phyloP scores from a whole-genome alignment of 2,888 invertebrate genomes.

The Platycheirus albimanus region DNA sequence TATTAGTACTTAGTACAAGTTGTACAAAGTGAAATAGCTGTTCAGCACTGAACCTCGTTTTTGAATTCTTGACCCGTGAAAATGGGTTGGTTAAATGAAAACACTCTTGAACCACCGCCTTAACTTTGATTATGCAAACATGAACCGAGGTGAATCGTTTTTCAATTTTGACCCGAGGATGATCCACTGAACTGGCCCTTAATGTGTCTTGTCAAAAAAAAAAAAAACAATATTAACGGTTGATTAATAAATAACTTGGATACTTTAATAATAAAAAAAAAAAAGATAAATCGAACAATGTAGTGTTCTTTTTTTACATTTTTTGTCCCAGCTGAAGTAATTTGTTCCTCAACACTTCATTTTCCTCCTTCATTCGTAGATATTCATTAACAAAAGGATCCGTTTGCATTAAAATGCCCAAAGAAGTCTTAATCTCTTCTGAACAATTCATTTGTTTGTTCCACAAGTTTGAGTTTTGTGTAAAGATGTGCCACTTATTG shows the following conservation, averaged over 20 bases:
- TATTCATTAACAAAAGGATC: slow-evolving; percentile 80
- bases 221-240: not conserved
- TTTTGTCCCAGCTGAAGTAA: slow-evolving; percentile 75
- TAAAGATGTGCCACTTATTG: slow-evolving; percentile 78
- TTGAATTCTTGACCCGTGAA: too few species aligned
- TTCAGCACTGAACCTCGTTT: too few species aligned
- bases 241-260: not conserved
- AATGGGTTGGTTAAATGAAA: too few species aligned
- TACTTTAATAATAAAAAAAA: not conserved
- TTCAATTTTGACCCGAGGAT: too few species aligned
- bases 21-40: too few species aligned
- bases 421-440: slow-evolving; percentile 77
- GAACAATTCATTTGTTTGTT: slow-evolving; percentile 76
- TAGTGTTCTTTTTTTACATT: slow-evolving; percentile 8
- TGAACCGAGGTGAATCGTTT: too few species aligned
- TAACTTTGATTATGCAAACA: too few species aligned
- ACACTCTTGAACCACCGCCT: too few species aligned
- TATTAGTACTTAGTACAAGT: too few species aligned
- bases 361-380: slow-evolving; percentile 78
- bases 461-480: slow-evolving; percentile 78
- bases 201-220: too few species aligned
- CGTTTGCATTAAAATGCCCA: slow-evolving; percentile 78
- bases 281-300: not conserved
- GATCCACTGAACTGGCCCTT: too few species aligned
- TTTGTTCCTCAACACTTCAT: slow-evolving; percentile 77